phyloP scores from a whole-genome alignment of 2,113 vertebrate genomes.

The Heterocephalus glaber region DNA sequence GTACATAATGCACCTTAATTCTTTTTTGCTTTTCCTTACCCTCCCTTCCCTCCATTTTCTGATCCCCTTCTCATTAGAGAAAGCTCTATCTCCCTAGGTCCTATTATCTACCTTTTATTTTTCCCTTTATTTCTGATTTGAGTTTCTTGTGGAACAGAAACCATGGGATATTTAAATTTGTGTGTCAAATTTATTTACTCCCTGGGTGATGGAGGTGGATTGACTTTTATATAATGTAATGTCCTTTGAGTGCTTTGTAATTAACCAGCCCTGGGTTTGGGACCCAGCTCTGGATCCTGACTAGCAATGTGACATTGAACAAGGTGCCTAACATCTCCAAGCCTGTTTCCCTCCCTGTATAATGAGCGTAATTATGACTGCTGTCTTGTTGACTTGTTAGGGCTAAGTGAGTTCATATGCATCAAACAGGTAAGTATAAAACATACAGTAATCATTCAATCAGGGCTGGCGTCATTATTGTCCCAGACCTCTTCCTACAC shows the following conservation, averaged over 20 bases:
- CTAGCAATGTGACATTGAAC: not conserved
- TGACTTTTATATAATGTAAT: not conserved
- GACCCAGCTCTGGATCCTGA: not conserved
- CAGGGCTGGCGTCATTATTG: not conserved
- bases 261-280: not conserved
- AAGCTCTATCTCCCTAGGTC: not conserved
- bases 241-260: not conserved
- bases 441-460: not conserved
- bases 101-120: not conserved
- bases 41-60: not conserved
- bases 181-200: not conserved
- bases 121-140: not conserved
- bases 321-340: not conserved
- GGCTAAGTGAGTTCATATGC: not conserved
- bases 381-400: not conserved
- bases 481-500: not conserved
- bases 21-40: not conserved
- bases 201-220: not conserved
- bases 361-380: not conserved
- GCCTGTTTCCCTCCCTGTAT: not conserved
- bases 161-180: not conserved
- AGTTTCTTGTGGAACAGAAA: not conserved
- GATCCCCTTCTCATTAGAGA: not conserved
- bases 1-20: not conserved
- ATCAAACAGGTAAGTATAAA: not conserved